A percentile compares a stretch with the other conserved stretches of the same genome.
Evolutionary conservation across 2,888 invertebrate species (phyloP).

Genomic region (Balanococcus diminutus): DNA sequence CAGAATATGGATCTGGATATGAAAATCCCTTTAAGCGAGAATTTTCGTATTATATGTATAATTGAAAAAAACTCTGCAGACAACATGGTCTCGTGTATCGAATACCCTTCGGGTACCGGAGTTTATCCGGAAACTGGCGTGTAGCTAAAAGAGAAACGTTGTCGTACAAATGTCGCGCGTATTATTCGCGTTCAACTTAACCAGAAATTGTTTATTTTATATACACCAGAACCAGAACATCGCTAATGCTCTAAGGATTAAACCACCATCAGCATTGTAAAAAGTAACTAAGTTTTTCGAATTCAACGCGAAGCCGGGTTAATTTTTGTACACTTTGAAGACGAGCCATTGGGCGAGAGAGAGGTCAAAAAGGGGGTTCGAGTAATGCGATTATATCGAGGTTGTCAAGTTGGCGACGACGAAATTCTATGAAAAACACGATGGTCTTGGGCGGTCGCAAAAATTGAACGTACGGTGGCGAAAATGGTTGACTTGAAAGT

Average conservation of each 20-base stretch:
- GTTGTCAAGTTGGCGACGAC: not conserved
- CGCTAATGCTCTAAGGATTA: not conserved
- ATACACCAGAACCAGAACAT: not conserved
- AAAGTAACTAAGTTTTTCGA: slow-evolving; percentile 16
- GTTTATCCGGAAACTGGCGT: not conserved
- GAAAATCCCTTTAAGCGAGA: not conserved
- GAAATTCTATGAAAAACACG: not conserved
- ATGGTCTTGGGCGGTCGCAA: not conserved
- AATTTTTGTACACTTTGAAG: not conserved
- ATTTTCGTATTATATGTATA: not conserved
- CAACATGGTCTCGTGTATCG: not conserved
- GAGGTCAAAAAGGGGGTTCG: not conserved
- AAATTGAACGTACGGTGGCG: not conserved
- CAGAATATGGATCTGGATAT: not conserved
- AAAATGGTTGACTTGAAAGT: not conserved
- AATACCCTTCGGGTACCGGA: not conserved
- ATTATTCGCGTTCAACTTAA: not conserved
- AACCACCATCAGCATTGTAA: slow-evolving; percentile 1
- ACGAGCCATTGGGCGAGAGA: not conserved
- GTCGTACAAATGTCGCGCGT: not conserved
- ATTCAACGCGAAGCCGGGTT: not conserved
- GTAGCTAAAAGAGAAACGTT: not conserved
- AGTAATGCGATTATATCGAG: slow-evolving; percentile 10
- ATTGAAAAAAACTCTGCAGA: slow-evolving; percentile 31
- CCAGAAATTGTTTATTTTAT: slow-evolving; percentile 5